Evolutionary conservation across 2,797 vertebrate species (phyloP).

Genomic region (Rousettus madagascariensis): DNA sequence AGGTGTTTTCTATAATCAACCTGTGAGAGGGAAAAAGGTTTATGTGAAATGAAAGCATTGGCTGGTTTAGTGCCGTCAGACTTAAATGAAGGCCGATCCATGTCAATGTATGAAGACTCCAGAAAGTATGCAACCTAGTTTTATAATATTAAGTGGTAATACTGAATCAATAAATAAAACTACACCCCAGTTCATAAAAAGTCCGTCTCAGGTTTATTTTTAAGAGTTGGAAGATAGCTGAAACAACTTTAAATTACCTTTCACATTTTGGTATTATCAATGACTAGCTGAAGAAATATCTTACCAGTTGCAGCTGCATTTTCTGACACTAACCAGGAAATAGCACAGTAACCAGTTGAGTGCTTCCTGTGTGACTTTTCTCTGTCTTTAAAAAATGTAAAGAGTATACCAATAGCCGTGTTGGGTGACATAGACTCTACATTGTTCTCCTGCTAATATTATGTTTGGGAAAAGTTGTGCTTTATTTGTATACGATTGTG

Average conservation of each 20-base stretch:
- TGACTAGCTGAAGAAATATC: not conserved
- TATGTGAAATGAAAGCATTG: conserved; percentile 59
- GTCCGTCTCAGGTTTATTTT: not conserved
- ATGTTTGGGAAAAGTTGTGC: conserved; percentile 1
- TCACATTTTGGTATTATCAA: not conserved
- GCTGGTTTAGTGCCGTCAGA: conserved; percentile 10
- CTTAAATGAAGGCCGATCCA: not conserved
- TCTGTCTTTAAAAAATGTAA: conserved; percentile 25
- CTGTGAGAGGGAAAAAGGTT: conserved; percentile 36
- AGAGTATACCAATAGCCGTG: not conserved
- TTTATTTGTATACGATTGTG: not conserved
- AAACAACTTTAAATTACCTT: not conserved
- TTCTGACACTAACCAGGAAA: conserved; percentile 59
- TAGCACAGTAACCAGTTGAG: not conserved
- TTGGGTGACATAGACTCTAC: not conserved
- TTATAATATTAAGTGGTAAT: not conserved
- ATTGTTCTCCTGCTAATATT: conserved; percentile 27
- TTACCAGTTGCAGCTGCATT: not conserved
- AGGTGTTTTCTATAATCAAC: conserved; percentile 69
- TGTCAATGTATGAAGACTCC: not conserved
- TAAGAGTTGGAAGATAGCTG: not conserved
- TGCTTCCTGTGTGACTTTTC: conserved; percentile 57
- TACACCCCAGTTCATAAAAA: not conserved
- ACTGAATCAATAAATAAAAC: conserved; percentile 18
- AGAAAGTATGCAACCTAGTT: not conserved